These are phyloP conservation scores for Strix uralensis DNA, from an alignment of 2,113 vertebrate genomes.

Conservation along the genomic window DNA sequence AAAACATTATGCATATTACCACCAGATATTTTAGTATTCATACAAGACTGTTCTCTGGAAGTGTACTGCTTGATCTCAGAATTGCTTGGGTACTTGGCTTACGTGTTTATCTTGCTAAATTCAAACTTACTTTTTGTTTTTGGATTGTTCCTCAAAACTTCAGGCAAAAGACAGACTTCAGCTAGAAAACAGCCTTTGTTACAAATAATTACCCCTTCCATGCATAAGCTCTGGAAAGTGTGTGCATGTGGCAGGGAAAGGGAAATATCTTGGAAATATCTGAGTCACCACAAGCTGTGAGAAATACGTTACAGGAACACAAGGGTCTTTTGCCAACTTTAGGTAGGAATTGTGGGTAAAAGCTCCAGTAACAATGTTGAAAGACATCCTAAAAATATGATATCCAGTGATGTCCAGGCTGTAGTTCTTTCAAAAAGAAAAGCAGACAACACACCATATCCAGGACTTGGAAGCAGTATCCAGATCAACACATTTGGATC, in stretches of 20 bases:
- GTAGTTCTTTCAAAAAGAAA: background rate
- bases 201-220: background rate
- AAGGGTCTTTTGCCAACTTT: background rate
- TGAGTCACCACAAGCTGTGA: background rate
- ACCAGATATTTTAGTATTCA: background rate
- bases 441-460: background rate
- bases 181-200: background rate
- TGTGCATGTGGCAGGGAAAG: rapidly evolving
- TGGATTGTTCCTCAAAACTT: background rate
- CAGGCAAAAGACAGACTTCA: background rate
- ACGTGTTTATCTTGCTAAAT: too few species aligned
- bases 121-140: background rate
- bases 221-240: rapidly evolving
- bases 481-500: background rate
- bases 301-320: background rate
- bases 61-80: background rate
- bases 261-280: background rate
- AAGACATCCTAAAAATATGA: background rate
- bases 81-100: background rate
- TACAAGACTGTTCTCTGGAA: background rate
- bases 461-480: background rate
- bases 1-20: background rate
- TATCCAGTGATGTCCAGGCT: background rate
- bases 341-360: background rate
- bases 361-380: background rate